Conservation (phyloP, 2,888 invertebrate species). For the Xylophagus ater region DNA sequence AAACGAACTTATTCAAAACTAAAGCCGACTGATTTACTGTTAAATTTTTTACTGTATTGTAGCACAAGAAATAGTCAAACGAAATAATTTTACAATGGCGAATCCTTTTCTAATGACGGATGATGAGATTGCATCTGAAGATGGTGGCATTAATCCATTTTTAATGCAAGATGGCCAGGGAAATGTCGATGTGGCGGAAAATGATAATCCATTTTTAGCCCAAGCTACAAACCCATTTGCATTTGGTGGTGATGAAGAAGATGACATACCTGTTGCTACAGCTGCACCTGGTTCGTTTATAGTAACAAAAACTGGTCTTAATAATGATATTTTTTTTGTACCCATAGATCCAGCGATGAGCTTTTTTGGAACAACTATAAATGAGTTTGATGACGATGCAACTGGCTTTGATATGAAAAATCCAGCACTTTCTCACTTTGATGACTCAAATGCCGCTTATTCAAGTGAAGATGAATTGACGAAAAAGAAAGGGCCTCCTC, state of each 20-base stretch:
- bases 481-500: conserved; percentile 36
- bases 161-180: conserved; percentile 43
- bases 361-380: conserved; percentile 40
- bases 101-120: conserved; percentile 73
- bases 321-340: conserved; percentile 7
- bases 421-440: conserved; percentile 10
- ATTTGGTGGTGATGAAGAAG: conserved; percentile 38
- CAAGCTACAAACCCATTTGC: conserved; percentile 57
- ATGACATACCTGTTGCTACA: conserved; percentile 17
- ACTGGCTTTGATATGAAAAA: conserved; percentile 26
- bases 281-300: conserved; percentile 2
- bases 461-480: conserved; percentile 24
- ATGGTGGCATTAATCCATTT: conserved; percentile 49
- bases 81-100: conserved; percentile 44
- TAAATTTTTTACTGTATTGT: not conserved
- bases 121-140: conserved; percentile 46
- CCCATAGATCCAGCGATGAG: conserved; percentile 37
- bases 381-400: conserved; percentile 31
- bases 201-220: conserved; percentile 63
- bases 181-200: conserved; percentile 33
- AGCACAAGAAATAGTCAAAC: conserved; percentile 2
- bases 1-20: conserved; percentile 54
- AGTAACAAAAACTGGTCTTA: conserved; percentile 1
- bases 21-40: conserved; percentile 11
- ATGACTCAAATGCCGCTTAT: conserved; percentile 23